Base-by-base conservation (phyloP, 64 coral and sea anemone genomes). In the Stichodactyla helianthus region DNA sequence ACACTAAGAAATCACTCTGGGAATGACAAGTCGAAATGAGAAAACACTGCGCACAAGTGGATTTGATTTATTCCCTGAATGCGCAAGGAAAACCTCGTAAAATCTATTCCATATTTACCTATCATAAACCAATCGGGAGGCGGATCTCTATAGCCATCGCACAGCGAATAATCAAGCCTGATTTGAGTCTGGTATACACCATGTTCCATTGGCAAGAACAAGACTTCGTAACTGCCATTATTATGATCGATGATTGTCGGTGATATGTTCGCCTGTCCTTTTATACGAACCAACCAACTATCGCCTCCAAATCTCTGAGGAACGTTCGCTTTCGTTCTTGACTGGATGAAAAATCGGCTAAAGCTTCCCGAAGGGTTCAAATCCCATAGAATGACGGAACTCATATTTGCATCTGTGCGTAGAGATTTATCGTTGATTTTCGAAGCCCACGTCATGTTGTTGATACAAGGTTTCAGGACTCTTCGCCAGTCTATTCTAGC, bases 91-190 rank as follows among this genome's bases (percentile, higher is more conserved):
- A 44, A 44, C 35, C 35, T 44, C 35, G 35, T 44, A 44, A n/a
- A 65, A 50, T 44, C 20, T 50, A n/a, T 50, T 81, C 9, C 54
- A 14, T 50, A 92, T 71, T 62, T 86, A 99, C 97, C 97, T 88
- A 79, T 90, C 14, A 99, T 95, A 88, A 99, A 99, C 97, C 97
- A 99, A 22, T 95, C 56, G 0, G 52, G 20, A 6, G 97, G 97
- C 27, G 97, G 97, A 71, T 99, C 97, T 50, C 78, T 87, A 28
- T 89, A 95, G 0, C 97, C 97, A 79, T 95, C 90, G 56, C 97
- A 99, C 55, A 88, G 62, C 0, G 97, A 88, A 87, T 99, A 92
- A 59, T 99, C 97, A 50, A 99, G 79, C 4, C 91, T 61, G 7
- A 99, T 88, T 16, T 95, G 84, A 18, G 93, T 82, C 0, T 86